These are phyloP conservation scores for Perizoma affinitatum DNA, from an alignment of 2,888 invertebrate genomes.

Conservation along the genomic window DNA sequence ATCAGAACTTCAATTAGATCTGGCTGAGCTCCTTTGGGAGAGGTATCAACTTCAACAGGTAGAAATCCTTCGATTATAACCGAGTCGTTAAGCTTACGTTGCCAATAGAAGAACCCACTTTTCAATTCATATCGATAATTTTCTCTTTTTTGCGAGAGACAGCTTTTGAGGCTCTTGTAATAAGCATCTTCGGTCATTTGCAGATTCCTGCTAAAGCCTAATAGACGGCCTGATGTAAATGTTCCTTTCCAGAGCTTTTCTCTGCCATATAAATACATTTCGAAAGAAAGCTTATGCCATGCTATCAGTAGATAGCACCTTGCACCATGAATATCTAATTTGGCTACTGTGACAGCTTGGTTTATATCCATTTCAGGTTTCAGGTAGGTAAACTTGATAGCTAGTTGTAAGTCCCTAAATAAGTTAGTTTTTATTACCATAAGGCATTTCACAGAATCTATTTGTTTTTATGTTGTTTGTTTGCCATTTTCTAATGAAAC, in stretches of 20 bases:
- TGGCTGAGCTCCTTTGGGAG: constrained; percentile 46
- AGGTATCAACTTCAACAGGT: constrained; percentile 56
- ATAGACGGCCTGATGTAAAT: constrained; percentile 61
- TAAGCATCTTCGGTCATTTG: constrained; percentile 56
- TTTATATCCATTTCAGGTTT: constrained; percentile 54
- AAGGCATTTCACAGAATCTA: background rate
- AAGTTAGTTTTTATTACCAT: background rate
- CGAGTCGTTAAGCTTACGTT: constrained; percentile 51
- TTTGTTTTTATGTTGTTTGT: background rate
- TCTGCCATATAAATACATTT: constrained; percentile 57
- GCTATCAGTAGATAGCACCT: constrained; percentile 58
- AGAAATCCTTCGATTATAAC: constrained; percentile 65
- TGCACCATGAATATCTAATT: constrained; percentile 51
- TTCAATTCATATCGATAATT: constrained; percentile 64
- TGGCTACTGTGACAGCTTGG: constrained; percentile 61
- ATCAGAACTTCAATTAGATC: constrained; percentile 62
- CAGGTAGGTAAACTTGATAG: background rate
- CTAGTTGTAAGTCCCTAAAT: too few relatives aligned
- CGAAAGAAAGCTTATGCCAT: constrained; percentile 65
- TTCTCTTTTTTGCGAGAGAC: constrained; percentile 54
- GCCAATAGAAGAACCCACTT: constrained; percentile 72
- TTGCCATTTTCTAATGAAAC: too few relatives aligned
- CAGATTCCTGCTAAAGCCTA: constrained; percentile 63
- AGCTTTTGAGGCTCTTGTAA: constrained; percentile 50
- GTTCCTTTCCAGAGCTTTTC: constrained; percentile 63